These are phyloP conservation scores for Bombylius major DNA, from an alignment of 2,888 invertebrate species.

Conservation along the genomic window DNA sequence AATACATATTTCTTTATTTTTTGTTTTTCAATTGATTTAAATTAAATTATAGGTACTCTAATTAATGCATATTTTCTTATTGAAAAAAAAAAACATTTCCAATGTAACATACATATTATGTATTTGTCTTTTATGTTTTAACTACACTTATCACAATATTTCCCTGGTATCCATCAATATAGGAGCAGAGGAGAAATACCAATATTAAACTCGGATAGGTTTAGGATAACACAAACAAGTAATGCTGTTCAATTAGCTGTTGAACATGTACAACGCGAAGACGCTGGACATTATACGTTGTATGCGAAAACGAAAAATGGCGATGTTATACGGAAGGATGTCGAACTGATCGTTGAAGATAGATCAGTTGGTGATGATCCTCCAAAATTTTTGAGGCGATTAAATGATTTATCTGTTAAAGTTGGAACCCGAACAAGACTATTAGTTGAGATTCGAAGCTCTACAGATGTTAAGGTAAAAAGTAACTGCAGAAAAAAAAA, in stretches of 20 bases:
- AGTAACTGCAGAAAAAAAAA: no score
- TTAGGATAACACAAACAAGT: conserved; percentile 40
- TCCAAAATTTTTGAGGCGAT: conserved; percentile 69
- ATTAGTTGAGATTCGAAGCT: conserved; percentile 70
- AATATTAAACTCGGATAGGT: conserved; percentile 51
- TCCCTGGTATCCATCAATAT: conserved; percentile 8
- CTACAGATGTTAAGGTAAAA: conserved; percentile 63
- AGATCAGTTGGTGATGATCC: conserved; percentile 54
- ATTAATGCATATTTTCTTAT: no score
- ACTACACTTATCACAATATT: no score
- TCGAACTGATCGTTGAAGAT: conserved; percentile 46
- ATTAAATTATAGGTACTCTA: no score
- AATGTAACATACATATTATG: no score
- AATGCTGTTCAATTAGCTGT: conserved; percentile 63
- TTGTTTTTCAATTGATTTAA: no score
- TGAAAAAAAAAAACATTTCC: no score
- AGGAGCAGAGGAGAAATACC: conserved; percentile 48
- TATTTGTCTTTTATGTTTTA: no score
- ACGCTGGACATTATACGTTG: conserved; percentile 63
- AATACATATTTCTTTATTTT: no score
- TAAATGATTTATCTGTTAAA: conserved; percentile 78
- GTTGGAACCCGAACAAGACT: conserved; percentile 79
- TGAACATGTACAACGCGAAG: conserved; percentile 56
- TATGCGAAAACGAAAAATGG: conserved; percentile 49
- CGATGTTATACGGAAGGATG: conserved; percentile 38